Evolutionary conservation across 1,140 invertebrate species (phyloP), one percentile per base, ranked within the genome.

Genomic region (Drosophila kikkawai): DNA sequence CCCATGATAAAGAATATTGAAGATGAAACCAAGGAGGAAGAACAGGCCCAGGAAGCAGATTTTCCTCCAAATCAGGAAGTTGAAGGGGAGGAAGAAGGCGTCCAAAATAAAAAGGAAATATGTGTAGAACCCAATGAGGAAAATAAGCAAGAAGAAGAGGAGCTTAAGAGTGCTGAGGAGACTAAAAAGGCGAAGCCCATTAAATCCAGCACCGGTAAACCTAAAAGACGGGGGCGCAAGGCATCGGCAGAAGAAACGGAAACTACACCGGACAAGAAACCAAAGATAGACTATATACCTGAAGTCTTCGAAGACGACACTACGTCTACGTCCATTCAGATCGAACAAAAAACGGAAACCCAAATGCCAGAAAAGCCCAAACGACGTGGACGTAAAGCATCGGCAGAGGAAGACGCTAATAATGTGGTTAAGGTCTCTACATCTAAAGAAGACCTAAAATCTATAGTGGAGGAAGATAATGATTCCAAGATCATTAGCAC

Each of bases 201-300:
- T 3, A 44, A 55, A 39, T 39, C 29, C 7, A 8, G 42, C 15
- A 32, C 11, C 41, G 56, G 65, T 19, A 82, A 65, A 26, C 36
- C 77, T 6, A 80, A 69, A 29, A 48, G 63, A 36, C 57, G 70
- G 1, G 67, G 39, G 4, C 71, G 61, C 2, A 79, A 71, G n/a
- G 44, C 53, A 22, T 58, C 75, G 22, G 41, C 34, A 19, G 66
- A 75, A 1, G 63, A 53, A 22, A 19, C 45, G 0, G 41, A 73
- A 19, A 48, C 41, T 11, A 11, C 22, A 32, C 5, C 11, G 22
- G 11, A 7, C 17, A 66, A 32, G 11, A 45, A 37, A 26, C 57
- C 42, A 64, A 44, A 63, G 12, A 19, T 11, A 12, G 12, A 19
- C 12, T 22, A 66, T 7, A 4, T 12, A 22, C 22, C 22, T 9